Conservation (phyloP, 2,888 invertebrate species). For the Chymomyza procnemis region DNA sequence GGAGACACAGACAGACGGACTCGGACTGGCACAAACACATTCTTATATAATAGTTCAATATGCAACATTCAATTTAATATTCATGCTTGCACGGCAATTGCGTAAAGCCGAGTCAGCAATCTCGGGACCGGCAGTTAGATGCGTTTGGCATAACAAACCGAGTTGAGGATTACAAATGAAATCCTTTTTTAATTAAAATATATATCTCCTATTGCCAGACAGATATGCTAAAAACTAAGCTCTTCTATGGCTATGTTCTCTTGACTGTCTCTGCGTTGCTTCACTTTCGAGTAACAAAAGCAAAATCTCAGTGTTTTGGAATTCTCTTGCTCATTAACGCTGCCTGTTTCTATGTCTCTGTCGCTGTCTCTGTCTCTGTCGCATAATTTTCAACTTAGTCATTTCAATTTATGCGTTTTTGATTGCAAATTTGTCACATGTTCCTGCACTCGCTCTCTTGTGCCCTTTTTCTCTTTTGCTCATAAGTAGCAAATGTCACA, state of each 20-base stretch:
- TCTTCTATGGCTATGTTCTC: slow-evolving; percentile 23
- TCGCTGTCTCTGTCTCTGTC: slow-evolving; percentile 11
- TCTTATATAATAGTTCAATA: slow-evolving; percentile 51
- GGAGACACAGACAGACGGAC: not conserved
- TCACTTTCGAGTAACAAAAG: not conserved
- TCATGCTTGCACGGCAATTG: slow-evolving; percentile 56
- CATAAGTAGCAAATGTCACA: not conserved
- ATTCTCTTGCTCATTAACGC: slow-evolving; percentile 2
- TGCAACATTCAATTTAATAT: slow-evolving; percentile 69
- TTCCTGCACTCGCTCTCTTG: not conserved
- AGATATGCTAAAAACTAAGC: not conserved
- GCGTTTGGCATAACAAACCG: slow-evolving; percentile 48
- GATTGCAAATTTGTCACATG: slow-evolving; percentile 66
- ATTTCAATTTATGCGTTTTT: slow-evolving; percentile 68
- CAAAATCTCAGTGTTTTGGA: not conserved
- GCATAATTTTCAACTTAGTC: slow-evolving; percentile 3
- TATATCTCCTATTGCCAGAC: slow-evolving; percentile 32
- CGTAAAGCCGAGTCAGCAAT: not conserved
- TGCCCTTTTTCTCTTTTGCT: not conserved
- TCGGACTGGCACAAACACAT: slow-evolving; percentile 5
- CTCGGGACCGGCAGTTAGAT: not conserved
- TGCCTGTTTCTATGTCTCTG: not conserved
- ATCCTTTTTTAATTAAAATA: slow-evolving; percentile 74
- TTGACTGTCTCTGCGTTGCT: not conserved
- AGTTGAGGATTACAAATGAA: slow-evolving; percentile 64